Evolutionary conservation across 2,797 vertebrate species (phyloP).

Genomic region (Megaceryle alcyon): DNA sequence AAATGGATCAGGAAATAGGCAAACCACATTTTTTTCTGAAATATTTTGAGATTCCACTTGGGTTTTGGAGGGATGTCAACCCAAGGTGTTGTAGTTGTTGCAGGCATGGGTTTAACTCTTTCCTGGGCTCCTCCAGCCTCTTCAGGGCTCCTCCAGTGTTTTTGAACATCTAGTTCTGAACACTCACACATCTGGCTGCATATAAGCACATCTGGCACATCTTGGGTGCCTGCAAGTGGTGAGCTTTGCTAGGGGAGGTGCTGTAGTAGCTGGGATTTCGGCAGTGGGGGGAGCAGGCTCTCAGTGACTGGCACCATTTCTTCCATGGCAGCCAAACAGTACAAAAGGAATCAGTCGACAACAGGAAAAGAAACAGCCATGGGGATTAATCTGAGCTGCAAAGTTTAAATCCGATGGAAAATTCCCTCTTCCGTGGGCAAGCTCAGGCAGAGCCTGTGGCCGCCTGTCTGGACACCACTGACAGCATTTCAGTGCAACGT

Average conservation of each 20-base stretch:
- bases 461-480: background rate
- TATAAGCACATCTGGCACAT: background rate
- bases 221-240: background rate
- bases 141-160: background rate
- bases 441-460: background rate
- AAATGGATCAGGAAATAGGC: background rate
- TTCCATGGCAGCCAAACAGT: background rate
- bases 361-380: background rate
- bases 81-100: background rate
- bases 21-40: background rate
- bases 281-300: background rate
- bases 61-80: background rate
- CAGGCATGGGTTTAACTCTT: background rate
- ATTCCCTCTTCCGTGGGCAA: background rate
- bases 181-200: background rate
- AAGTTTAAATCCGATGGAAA: background rate
- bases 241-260: background rate
- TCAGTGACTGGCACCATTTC: background rate
- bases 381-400: background rate
- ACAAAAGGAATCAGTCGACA: background rate
- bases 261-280: background rate
- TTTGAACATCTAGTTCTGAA: background rate
- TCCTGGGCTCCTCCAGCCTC: rapidly evolving
- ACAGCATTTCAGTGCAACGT: background rate
- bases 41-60: background rate